phyloP scores from a whole-genome alignment of 1,140 invertebrate genomes.

The Drosophila sp. region DNA sequence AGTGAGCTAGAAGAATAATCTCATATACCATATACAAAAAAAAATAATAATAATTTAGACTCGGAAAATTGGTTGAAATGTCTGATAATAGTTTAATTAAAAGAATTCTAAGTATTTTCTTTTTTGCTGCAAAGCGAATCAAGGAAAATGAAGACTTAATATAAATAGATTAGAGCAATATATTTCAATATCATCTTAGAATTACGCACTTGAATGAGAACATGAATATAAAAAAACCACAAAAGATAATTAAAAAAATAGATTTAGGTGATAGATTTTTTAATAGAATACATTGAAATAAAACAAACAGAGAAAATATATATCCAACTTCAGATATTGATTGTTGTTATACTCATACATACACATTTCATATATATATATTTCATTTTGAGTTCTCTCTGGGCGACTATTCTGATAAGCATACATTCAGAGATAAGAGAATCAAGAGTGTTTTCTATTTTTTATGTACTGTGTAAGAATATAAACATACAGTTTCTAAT shows the following conservation, averaged over 20 bases:
- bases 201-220: slow-evolving; percentile 3
- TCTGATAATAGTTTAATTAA: neutral
- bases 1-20: slow-evolving; percentile 23
- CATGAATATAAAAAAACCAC: slow-evolving; percentile 1
- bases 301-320: neutral
- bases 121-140: neutral
- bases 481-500: slow-evolving; percentile 4
- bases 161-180: slow-evolving; percentile 12
- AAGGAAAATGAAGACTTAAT: neutral
- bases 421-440: slow-evolving; percentile 30
- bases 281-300: neutral
- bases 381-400: slow-evolving; percentile 23
- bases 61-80: neutral
- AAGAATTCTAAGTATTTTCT: neutral
- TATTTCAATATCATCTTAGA: neutral
- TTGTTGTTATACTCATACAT: neutral
- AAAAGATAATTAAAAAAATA: neutral
- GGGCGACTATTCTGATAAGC: slow-evolving; percentile 31
- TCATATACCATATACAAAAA: slow-evolving; percentile 1
- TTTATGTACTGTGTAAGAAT: neutral
- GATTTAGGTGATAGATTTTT: neutral
- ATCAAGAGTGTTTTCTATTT: slow-evolving; percentile 23
- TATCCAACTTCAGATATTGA: slow-evolving; percentile 8
- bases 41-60: slow-evolving; percentile 9
- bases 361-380: neutral